phyloP scores from a whole-genome alignment of 2,113 vertebrate genomes.

The Aptenodytes patagonicus region DNA sequence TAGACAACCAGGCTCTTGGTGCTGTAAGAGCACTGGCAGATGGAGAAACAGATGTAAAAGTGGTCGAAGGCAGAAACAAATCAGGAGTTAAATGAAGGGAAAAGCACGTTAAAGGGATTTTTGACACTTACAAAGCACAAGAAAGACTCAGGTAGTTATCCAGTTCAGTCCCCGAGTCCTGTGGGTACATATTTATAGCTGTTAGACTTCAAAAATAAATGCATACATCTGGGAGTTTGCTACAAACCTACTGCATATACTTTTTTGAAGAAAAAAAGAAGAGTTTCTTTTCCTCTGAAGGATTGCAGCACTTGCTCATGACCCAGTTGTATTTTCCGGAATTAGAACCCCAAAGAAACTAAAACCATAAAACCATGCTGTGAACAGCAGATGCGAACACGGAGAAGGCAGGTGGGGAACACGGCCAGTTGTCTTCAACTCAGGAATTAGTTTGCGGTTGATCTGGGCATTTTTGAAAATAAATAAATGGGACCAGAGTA shows the following conservation, averaged over 20 bases:
- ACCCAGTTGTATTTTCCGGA: not conserved
- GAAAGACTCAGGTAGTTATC: not conserved
- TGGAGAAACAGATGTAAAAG: constrained; percentile 22
- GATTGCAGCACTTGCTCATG: not conserved
- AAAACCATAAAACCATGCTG: not conserved
- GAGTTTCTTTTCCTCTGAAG: not conserved
- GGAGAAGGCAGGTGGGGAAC: not conserved
- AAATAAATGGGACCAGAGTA: not conserved
- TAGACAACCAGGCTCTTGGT: not conserved
- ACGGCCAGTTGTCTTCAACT: not conserved
- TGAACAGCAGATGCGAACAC: not conserved
- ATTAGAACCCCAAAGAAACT: not conserved
- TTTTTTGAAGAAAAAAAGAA: not conserved
- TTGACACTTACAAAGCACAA: not conserved
- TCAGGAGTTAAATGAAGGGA: not conserved
- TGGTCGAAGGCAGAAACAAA: not conserved
- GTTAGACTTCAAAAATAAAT: not conserved
- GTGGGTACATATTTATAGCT: not conserved
- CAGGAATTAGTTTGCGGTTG: not conserved
- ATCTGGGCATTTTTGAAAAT: not conserved
- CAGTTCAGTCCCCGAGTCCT: not conserved
- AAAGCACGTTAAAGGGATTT: not conserved
- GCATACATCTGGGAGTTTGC: not conserved
- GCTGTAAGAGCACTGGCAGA: not conserved
- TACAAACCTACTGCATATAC: not conserved